A percentile compares a stretch with the other conserved stretches of the same genome.
phyloP scores from a whole-genome alignment of 1,140 invertebrate genomes.

The Cyclina sinensis region DNA sequence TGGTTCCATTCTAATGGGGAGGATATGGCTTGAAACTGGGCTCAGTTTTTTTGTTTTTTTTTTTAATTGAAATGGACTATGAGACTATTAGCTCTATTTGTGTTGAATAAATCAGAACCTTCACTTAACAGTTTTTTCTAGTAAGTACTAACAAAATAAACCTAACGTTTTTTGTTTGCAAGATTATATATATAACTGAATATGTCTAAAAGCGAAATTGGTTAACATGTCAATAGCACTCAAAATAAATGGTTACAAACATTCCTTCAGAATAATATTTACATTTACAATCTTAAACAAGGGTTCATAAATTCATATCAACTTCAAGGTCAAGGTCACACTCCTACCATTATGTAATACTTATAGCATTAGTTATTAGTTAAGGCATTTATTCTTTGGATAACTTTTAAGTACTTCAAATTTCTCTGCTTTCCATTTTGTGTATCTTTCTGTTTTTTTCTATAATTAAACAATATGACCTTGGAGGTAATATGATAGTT shows the following conservation, averaged over 20 bases:
- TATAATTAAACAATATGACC: not conserved
- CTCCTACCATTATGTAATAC: too few species aligned
- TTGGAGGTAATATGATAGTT: not conserved
- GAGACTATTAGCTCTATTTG: too few species aligned
- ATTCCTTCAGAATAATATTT: conserved; percentile 42
- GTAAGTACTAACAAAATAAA: too few species aligned
- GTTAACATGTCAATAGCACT: conserved; percentile 34
- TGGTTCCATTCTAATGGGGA: not conserved
- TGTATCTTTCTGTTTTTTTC: too few species aligned
- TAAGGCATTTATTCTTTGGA: too few species aligned
- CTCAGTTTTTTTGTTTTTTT: too few species aligned
- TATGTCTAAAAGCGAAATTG: conserved; percentile 25
- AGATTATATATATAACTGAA: not conserved
- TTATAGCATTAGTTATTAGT: too few species aligned
- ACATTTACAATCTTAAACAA: conserved; percentile 34
- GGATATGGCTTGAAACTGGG: not conserved
- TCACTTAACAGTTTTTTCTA: too few species aligned
- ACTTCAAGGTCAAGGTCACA: conserved; percentile 16
- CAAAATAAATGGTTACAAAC: conserved; percentile 49
- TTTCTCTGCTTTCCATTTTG: too few species aligned
- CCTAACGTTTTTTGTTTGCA: not conserved
- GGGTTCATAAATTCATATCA: conserved; percentile 1
- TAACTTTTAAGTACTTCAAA: too few species aligned
- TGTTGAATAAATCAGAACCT: too few species aligned
- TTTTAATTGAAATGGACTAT: too few species aligned